phyloP scores from a whole-genome alignment of 2,113 vertebrate species.

The Pan paniscus region DNA sequence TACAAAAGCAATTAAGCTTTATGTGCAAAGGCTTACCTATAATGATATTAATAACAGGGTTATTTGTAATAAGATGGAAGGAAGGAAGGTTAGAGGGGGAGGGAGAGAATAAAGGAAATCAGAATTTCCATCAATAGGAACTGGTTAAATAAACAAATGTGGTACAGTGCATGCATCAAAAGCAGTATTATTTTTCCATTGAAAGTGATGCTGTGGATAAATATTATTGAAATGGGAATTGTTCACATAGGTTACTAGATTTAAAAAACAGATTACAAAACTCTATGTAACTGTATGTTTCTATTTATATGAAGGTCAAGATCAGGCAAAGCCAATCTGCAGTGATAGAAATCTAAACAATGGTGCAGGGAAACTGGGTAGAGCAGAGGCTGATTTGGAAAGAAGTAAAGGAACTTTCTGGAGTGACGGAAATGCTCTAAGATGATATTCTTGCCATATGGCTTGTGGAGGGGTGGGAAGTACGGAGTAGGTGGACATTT shows the following conservation, averaged over 20 bases:
- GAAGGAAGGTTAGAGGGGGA: background rate
- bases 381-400: background rate
- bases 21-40: slow-evolving; percentile 4
- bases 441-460: background rate
- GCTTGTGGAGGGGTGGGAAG: background rate
- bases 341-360: background rate
- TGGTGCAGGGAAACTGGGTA: background rate
- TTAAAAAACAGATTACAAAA: background rate
- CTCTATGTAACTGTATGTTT: background rate
- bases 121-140: background rate
- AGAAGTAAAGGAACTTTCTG: background rate
- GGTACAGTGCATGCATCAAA: background rate
- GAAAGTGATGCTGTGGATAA: background rate
- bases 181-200: background rate
- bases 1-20: background rate
- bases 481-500: background rate
- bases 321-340: background rate
- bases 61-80: background rate
- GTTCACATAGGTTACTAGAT: background rate
- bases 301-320: background rate
- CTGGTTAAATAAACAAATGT: background rate
- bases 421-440: background rate
- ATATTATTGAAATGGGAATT: background rate
- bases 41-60: background rate
- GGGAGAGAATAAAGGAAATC: background rate